Conservation (phyloP, 2,113 vertebrate genomes). For the Alosa alosa region DNA sequence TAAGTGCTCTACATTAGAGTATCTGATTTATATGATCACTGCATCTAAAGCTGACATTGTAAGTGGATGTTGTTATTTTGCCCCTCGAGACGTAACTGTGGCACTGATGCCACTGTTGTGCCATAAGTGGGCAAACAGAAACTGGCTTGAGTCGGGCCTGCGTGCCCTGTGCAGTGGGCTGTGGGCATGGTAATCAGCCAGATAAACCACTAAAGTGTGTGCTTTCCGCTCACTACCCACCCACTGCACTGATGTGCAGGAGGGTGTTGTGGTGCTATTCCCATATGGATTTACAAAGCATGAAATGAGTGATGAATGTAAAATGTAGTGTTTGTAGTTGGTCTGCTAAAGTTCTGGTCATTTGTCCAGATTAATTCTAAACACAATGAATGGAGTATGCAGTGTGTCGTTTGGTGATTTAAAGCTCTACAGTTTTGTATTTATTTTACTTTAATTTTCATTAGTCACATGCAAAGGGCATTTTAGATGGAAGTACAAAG, state of each 20-base stretch:
- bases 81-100: constrained; percentile 60
- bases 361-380: background rate
- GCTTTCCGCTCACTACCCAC: background rate
- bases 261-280: background rate
- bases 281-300: background rate
- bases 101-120: constrained; percentile 58
- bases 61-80: constrained; percentile 28
- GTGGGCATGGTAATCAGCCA: constrained; percentile 65
- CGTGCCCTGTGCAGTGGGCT: constrained; percentile 47
- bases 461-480: background rate
- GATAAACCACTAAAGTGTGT: constrained; percentile 35
- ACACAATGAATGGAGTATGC: background rate
- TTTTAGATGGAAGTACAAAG: background rate
- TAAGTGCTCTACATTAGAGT: background rate
- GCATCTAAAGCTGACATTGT: too few species aligned
- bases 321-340: background rate
- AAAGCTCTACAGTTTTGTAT: background rate
- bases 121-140: constrained; percentile 57
- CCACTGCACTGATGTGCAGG: background rate
- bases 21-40: too few species aligned
- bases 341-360: background rate
- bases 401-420: background rate
- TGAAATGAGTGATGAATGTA: background rate
- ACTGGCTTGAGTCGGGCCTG: constrained; percentile 60
- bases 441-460: background rate